Base-by-base conservation (phyloP, 1,140 invertebrate genomes). In the Procambarus clarkii region DNA sequence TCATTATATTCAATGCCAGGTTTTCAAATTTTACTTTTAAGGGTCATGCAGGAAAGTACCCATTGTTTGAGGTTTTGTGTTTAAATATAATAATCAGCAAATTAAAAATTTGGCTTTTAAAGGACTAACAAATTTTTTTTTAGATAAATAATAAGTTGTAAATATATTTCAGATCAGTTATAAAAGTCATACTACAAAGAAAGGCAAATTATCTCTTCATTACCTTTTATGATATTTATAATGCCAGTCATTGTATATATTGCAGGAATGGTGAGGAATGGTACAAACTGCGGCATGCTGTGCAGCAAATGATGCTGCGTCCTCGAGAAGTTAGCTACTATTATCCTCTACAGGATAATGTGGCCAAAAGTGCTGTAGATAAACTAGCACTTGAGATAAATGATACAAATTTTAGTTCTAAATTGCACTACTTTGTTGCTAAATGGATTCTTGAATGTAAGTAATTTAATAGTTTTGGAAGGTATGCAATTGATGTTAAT, bases 221-320 rank as follows among this genome's bases (percentile, higher is more conserved):
- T 34, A 34, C 34, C 1, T 34, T 34, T 34, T 34, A 34, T 34
- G 34, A 76, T 48, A 45, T 46, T 58, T 81, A 45, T 13, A 45
- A 44, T 77, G 7, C 7, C 21, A 34, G 34, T 34, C 34, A 76
- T 46, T 44, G 8, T 45, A 9, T 64, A 50, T 69, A 11, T 81
- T 80, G 24, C 86, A 94, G 94, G 3, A 94, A 94, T 82, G 95
- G 95, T 8, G 94, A 94, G 11, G 94, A 95, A 86, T 95, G 95
- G 95, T 94, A 93, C 83, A 92, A 93, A 18, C 92, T 95, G 18
- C 86, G 95, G 18, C 92, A 89, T n/a, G 93, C 94, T 5, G 92
- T 93, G 44, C 94, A 94, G 76, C 94, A 94, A 80, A 92, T 94
- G 74, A 93, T 94, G 93, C 93, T 94, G 81, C 87, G 94, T 71